These are phyloP conservation scores for Tachuris rubrigastra DNA, from an alignment of 2,113 vertebrate species.

Conservation along the genomic window DNA sequence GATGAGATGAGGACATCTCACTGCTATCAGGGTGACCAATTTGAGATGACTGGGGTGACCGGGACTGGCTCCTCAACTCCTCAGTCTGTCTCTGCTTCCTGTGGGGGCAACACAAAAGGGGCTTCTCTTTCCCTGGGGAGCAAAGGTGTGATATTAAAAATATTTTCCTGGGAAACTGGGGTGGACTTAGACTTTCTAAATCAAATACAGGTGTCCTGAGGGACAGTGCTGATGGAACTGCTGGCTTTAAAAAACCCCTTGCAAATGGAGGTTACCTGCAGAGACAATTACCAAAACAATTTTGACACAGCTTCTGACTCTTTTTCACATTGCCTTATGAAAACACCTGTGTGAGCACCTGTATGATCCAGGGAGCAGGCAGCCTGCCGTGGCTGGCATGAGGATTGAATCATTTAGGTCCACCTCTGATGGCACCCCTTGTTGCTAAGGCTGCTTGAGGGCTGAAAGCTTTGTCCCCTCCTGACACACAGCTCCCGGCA, in stretches of 20 bases:
- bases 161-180: not conserved
- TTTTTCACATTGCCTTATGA: not conserved
- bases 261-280: not conserved
- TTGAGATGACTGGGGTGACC: not conserved
- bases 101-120: not conserved
- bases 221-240: not conserved
- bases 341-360: fast-evolving
- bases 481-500: not conserved
- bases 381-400: fast-evolving
- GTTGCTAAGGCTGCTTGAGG: not conserved
- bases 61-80: not conserved
- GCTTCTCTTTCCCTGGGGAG: not conserved
- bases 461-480: not conserved
- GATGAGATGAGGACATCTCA: not conserved
- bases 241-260: not conserved
- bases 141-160: not conserved
- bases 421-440: fast-evolving
- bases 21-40: fast-evolving
- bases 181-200: not conserved
- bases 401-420: not conserved
- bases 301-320: not conserved
- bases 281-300: not conserved
- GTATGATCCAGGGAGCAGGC: not conserved
- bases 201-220: not conserved
- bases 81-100: not conserved